These are phyloP conservation scores for Trialeurodes vaporariorum DNA, from an alignment of 1,140 invertebrate genomes.

Conservation along the genomic window DNA sequence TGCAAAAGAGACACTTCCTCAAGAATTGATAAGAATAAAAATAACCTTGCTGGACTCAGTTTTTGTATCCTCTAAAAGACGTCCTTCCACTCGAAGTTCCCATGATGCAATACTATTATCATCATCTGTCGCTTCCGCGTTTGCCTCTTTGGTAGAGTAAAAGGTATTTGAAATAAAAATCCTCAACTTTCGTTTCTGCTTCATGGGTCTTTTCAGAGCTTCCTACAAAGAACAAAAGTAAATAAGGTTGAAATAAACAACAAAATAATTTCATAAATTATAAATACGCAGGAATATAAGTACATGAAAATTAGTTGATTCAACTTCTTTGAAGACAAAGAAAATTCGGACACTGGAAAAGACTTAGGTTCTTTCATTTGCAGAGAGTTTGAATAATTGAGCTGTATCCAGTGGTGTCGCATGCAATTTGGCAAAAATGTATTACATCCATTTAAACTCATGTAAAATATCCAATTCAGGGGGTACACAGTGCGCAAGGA, in stretches of 20 bases:
- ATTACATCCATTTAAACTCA: no score
- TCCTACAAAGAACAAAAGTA: constrained; percentile 58
- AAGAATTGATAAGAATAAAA: constrained; percentile 14
- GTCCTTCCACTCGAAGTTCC: constrained; percentile 94
- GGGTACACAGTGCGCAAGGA: no score
- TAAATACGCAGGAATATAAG: no score
- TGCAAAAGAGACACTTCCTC: constrained; percentile 3
- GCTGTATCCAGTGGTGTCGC: no score
- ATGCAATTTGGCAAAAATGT: no score
- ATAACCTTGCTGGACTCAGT: constrained; percentile 74
- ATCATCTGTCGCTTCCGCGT: constrained; percentile 49
- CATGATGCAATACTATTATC: constrained; percentile 84
- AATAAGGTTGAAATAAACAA: no score
- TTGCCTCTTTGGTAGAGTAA: constrained; percentile 80
- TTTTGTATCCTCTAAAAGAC: constrained; percentile 87
- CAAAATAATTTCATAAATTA: no score
- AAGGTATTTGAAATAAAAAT: constrained; percentile 99
- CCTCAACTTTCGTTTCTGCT: constrained; percentile 88
- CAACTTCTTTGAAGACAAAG: no score
- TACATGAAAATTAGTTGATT: no score
- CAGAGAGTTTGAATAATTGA: neutral
- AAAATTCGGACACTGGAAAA: no score
- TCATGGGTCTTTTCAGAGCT: constrained; percentile 95
- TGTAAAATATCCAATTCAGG: no score
- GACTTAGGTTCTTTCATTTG: no score